Percentiles rank a stretch among this genome's conserved stretches.
Evolutionary conservation across 2,797 vertebrate genomes (phyloP).

Genomic region (Sparus aurata): DNA sequence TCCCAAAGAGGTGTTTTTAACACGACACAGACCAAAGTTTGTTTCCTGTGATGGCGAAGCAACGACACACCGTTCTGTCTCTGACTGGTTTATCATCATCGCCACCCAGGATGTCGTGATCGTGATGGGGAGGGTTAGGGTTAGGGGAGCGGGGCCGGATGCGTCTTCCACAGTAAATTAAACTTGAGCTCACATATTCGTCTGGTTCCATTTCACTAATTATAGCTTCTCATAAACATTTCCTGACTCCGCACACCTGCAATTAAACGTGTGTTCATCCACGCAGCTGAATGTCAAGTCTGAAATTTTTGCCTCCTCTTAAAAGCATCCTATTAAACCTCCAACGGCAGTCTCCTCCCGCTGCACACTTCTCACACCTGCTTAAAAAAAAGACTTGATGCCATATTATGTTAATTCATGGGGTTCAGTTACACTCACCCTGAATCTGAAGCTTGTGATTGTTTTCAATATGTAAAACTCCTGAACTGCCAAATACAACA

Average conservation of each 20-base stretch:
- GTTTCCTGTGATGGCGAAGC: too few species aligned
- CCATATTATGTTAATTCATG: conserved; percentile 9
- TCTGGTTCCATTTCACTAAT: conserved; percentile 9
- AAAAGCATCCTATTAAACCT: conserved; percentile 10
- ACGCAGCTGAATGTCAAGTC: conserved; percentile 21
- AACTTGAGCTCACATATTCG: too few species aligned
- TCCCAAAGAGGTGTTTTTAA: too few species aligned
- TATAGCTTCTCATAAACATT: conserved; percentile 29
- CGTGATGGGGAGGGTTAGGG: too few species aligned
- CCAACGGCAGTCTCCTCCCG: conserved; percentile 10
- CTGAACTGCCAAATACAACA: conserved; percentile 24
- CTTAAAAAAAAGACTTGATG: not conserved
- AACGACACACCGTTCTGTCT: too few species aligned
- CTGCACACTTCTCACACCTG: conserved; percentile 7
- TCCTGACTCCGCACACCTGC: conserved; percentile 22
- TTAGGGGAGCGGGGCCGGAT: too few species aligned
- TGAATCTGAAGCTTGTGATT: conserved; percentile 4
- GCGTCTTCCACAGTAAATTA: too few species aligned
- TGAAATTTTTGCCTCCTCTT: not conserved
- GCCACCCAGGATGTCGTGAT: too few species aligned
- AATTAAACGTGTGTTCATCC: conserved; percentile 34
- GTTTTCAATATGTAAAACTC: not conserved
- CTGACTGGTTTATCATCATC: too few species aligned
- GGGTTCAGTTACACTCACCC: not conserved
- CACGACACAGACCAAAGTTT: too few species aligned